Base-by-base conservation (phyloP, 2,113 vertebrate genomes). In the Cinclus cinclus region DNA sequence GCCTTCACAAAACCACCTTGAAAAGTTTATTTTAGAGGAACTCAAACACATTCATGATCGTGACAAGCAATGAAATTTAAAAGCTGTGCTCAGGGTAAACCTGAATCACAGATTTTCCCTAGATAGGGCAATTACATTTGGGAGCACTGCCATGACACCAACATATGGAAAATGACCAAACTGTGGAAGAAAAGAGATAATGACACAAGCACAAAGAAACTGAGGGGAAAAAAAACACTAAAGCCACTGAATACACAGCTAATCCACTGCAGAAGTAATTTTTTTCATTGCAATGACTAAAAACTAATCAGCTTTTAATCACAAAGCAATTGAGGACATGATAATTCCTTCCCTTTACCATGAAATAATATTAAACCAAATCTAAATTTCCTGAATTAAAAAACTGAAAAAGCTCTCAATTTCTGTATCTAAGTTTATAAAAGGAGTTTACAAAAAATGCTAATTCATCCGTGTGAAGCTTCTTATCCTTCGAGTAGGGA, bases 1-100 rank as follows among this genome's bases (percentile, higher is more conserved):
- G 7, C 22, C 55, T 53, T 33, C 50, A 12, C 58, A 31, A 63
- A 94, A 37, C 20, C 44, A 21, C 31, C 44, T 18, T 12, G 35
- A 16, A 23, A 81, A 89, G 49, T 63, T 84, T 33, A 5, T 59
- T 92, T 81, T 22, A 52, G 35, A 60, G 19, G 21, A 67, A 56
- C 9, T 49, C 35, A 52, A 63, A 59, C 20, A 27, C 0, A 1
- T 30, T 60, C 39, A 46, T 6, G 1, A n/a, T 41, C 0, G 0
- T 6, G 33, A 59, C 41, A 37, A 75, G 77, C 52, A 44, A 35
- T 11, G 18, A 68, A 85, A 77, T 27, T 18, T 59, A 52, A 31
- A 76, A 63, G 15, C 4, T 12, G 21, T 14, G 44, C 33, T 30
- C 13, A 5, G 44, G 25, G 28, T 33, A 49, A 78, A 35, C 31